Percentiles rank a stretch among this genome's conserved stretches.
Conservation (phyloP, 2,797 vertebrate species). For the Spheniscus humboldti region DNA sequence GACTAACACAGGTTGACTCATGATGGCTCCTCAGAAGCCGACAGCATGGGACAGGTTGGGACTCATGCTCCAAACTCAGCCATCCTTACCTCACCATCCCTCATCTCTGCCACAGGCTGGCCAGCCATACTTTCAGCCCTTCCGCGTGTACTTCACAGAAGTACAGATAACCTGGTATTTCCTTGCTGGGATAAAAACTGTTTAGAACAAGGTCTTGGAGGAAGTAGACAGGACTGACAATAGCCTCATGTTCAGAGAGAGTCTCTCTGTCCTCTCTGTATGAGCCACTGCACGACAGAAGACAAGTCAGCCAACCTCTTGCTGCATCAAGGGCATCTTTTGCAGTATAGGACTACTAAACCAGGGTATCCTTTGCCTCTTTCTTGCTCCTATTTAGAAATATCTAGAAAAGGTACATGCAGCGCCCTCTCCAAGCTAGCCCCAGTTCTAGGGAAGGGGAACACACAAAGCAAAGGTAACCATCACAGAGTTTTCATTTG, state of each 20-base stretch:
- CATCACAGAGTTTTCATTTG: background rate
- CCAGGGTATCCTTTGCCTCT: background rate
- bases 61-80: background rate
- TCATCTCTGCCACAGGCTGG: background rate
- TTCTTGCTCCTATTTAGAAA: background rate
- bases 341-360: background rate
- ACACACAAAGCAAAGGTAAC: background rate
- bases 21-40: background rate
- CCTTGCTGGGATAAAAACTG: background rate
- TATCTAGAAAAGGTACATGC: background rate
- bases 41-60: background rate
- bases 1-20: background rate
- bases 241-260: background rate
- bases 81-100: background rate
- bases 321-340: background rate
- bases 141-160: background rate
- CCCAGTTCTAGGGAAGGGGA: background rate
- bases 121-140: background rate
- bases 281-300: background rate
- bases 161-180: background rate
- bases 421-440: background rate
- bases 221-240: background rate
- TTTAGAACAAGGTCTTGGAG: background rate
- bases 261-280: background rate
- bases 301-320: accelerated